These are phyloP conservation scores for Psettodes erumei DNA, from an alignment of 2,113 vertebrate genomes.

Conservation along the genomic window DNA sequence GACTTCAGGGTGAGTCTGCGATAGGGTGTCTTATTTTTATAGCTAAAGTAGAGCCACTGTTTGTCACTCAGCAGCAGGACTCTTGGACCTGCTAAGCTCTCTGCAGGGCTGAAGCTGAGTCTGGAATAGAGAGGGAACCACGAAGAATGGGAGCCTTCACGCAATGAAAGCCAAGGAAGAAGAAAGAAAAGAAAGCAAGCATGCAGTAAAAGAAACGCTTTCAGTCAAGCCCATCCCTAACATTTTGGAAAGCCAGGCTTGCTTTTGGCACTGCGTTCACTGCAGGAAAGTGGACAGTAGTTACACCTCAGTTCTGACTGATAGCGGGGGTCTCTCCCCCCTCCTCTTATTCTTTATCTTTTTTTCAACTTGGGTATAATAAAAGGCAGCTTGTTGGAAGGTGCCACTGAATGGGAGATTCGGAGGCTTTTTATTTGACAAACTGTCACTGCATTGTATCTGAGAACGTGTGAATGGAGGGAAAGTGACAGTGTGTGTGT, in stretches of 20 bases:
- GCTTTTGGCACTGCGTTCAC: conserved; percentile 46
- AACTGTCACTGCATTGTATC: conserved; percentile 58
- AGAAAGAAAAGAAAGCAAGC: neutral
- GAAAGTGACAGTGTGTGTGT: conserved; percentile 4
- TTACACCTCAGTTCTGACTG: conserved; percentile 49
- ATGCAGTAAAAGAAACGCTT: conserved; percentile 62
- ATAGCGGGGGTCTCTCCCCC: conserved; percentile 21
- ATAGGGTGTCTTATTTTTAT: conserved; percentile 17
- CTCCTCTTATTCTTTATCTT: conserved; percentile 55
- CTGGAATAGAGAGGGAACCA: conserved; percentile 64
- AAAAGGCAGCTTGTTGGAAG: conserved; percentile 62
- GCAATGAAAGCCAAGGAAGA: conserved; percentile 54
- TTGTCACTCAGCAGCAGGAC: conserved; percentile 71
- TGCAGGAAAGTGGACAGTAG: conserved; percentile 63
- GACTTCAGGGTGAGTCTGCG: neutral
- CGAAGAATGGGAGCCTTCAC: conserved; percentile 70
- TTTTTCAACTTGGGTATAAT: conserved; percentile 46
- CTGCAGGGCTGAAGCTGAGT: conserved; percentile 46
- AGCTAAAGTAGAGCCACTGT: conserved; percentile 52
- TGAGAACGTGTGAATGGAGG: conserved; percentile 45
- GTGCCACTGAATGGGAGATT: conserved; percentile 47
- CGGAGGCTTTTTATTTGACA: conserved; percentile 69
- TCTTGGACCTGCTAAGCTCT: conserved; percentile 57
- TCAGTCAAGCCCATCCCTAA: conserved; percentile 61
- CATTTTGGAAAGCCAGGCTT: conserved; percentile 57